phyloP scores from a whole-genome alignment of 2,797 vertebrate genomes.

The Typhlichthys subterraneus region DNA sequence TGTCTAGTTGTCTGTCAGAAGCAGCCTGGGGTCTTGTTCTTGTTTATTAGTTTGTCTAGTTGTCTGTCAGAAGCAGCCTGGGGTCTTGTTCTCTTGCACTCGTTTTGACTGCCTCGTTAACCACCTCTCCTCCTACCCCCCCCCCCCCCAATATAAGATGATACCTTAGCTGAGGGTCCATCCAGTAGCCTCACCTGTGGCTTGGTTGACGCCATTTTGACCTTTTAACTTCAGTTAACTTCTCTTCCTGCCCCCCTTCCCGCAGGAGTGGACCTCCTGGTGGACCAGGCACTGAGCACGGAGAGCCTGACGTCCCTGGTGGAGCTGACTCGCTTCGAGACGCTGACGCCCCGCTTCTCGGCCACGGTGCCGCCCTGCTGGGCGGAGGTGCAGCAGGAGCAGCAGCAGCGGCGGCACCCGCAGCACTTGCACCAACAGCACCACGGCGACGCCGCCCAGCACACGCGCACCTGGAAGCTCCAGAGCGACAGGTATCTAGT shows the following conservation, averaged over 20 bases:
- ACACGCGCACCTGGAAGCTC: conserved; percentile 97
- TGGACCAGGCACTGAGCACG: conserved; percentile 90
- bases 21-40: too few species aligned
- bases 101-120: too few species aligned
- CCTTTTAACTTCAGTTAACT: background rate
- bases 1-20: too few species aligned
- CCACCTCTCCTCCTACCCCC: too few species aligned
- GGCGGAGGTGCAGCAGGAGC: conserved; percentile 98
- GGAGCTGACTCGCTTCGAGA: conserved; percentile 97
- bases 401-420: conserved; percentile 95
- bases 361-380: conserved; percentile 97
- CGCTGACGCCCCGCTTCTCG: conserved; percentile 94
- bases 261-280: conserved; percentile 93
- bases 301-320: conserved; percentile 94
- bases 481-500: conserved; percentile 88
- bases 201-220: background rate
- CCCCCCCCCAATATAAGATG: too few species aligned
- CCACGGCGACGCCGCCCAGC: conserved; percentile 96
- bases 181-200: background rate
- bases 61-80: too few species aligned
- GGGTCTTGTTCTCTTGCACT: too few species aligned
- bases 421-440: conserved; percentile 98
- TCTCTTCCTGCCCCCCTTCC: background rate
- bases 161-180: too few species aligned
- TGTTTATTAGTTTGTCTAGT: too few species aligned